A percentile compares a stretch with the other conserved stretches of the same genome.
Conservation (phyloP, 92 coral and sea anemone species). For the Pocillopora grandis region DNA sequence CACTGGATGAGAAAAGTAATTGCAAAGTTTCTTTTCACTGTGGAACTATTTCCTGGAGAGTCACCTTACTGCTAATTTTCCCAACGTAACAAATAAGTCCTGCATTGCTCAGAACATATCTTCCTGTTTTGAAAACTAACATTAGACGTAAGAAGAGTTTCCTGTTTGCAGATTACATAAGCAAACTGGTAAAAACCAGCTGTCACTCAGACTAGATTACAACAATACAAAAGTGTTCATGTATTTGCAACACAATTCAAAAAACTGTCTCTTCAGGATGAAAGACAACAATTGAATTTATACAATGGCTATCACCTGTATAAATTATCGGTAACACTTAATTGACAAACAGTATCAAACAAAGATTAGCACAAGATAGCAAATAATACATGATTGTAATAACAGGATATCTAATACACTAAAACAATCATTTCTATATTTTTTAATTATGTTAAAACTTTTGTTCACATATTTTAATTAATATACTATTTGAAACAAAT, state of each 20-base stretch:
- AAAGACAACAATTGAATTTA: background rate
- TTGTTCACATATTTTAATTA: no score
- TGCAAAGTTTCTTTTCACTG: background rate
- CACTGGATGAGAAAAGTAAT: background rate
- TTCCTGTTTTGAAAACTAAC: constrained; percentile 22
- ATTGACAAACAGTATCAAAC: background rate
- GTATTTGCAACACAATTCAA: constrained; percentile 2
- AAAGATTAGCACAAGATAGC: background rate
- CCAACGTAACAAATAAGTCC: background rate
- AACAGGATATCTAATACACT: background rate
- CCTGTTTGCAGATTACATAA: constrained; percentile 1
- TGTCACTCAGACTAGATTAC: constrained; percentile 4
- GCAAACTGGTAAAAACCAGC: background rate
- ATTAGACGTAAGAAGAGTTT: background rate
- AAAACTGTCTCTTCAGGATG: background rate
- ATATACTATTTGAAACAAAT: no score
- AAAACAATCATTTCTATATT: background rate
- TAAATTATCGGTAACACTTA: background rate
- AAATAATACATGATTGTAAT: background rate
- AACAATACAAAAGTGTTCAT: background rate
- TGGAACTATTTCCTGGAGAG: constrained; percentile 17
- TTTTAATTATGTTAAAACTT: background rate
- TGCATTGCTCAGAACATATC: background rate
- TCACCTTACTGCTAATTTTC: constrained; percentile 8
- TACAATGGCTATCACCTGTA: background rate